Evolutionary conservation across 2,113 vertebrate genomes (phyloP), one percentile per base, ranked within the genome.

Genomic region (Lanius collurio): DNA sequence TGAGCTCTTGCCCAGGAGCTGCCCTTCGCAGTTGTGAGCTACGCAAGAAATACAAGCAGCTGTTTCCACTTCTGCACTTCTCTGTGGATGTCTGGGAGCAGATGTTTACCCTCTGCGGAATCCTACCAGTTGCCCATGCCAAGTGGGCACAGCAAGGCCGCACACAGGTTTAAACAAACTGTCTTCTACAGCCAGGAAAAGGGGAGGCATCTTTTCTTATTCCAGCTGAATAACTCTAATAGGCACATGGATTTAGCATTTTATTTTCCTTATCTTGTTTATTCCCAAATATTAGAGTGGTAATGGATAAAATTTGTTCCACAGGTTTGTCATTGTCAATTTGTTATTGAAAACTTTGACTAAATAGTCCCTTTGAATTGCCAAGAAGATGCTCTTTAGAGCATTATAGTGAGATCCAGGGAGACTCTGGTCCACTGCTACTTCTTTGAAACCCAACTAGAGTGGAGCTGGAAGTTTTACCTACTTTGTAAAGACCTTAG

Each of bases 91-190:
- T 28, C 41, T 79, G 52, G 28, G 24, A 74, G 52, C 1, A 2
- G 31, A 30, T 35, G 35, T 76, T 50, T 60, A 28, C 17, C 13
- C 33, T 83, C 31, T 56, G 33, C 26, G 55, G 44, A 68, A 44
- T 75, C 70, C 57, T 47, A 10, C 37, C 26, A 41, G 53, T 44
- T 6, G 2, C 31, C 13, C 39, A 23, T 11, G 16, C 37, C 53
- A 21, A 0, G 10, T 39, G n/a, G 57, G 39, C 88, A 80, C n/a
- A 57, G 26, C 63, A 83, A 47, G 46, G n/a, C 13, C 0, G 0
- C 22, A 30, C 9, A 30, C 64, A 81, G 15, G 14, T 76, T 93
- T 47, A 69, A 70, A 17, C 28, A 37, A 86, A 22, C 30, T 46
- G 11, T 41, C 39, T 67, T 68, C 79, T 67, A 46, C 39, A 37